Conservation (phyloP, 2,797 vertebrate genomes). For the Takifugu rubripes region DNA sequence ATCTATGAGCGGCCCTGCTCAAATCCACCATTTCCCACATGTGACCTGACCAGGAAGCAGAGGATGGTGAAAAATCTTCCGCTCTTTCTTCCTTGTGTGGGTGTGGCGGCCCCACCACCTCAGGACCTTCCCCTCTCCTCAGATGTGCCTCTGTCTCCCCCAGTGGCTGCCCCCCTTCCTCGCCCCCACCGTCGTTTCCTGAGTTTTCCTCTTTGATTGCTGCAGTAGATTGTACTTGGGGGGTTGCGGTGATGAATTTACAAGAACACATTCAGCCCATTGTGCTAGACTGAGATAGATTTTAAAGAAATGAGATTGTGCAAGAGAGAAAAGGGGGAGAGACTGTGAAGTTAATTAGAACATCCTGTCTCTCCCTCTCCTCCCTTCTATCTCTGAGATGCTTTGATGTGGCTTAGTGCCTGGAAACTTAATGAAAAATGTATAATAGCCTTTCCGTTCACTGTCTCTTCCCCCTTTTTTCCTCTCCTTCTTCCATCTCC, state of each 20-base stretch:
- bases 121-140: constrained; percentile 35
- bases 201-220: constrained; percentile 45
- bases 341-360: constrained; percentile 82
- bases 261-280: constrained; percentile 53
- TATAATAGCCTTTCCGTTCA: constrained; percentile 76
- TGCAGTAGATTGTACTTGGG: constrained; percentile 13
- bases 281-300: constrained; percentile 50
- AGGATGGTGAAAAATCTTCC: constrained; percentile 21
- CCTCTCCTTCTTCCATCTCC: constrained; percentile 20
- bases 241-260: constrained; percentile 61
- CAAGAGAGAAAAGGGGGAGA: constrained; percentile 34
- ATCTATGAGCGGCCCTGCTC: background rate
- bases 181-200: background rate
- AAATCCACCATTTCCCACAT: constrained; percentile 23
- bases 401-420: constrained; percentile 83
- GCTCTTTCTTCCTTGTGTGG: constrained; percentile 19
- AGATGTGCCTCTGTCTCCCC: constrained; percentile 24
- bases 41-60: constrained; percentile 31
- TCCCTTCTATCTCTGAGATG: constrained; percentile 62
- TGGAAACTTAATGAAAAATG: constrained; percentile 84
- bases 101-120: constrained; percentile 55
- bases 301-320: constrained; percentile 38
- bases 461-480: constrained; percentile 37
- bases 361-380: constrained; percentile 65
- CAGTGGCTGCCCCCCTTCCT: background rate